These are phyloP conservation scores for Callinectes sapidus DNA, from an alignment of 2,888 invertebrate genomes.

Conservation along the genomic window DNA sequence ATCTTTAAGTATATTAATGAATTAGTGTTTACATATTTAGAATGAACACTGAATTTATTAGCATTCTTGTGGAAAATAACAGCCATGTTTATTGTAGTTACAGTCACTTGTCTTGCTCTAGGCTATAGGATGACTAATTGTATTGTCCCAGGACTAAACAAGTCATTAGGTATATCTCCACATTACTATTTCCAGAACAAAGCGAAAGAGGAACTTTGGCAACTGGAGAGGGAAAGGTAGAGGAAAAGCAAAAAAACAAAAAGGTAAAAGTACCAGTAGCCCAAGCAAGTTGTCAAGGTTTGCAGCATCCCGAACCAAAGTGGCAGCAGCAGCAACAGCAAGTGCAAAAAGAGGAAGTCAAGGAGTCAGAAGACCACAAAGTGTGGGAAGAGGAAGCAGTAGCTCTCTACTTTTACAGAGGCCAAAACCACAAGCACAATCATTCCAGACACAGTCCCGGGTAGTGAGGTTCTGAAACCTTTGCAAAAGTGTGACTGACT, in stretches of 20 bases:
- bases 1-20: not conserved
- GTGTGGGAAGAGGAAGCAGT: not conserved
- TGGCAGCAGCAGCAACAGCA: constrained; percentile 24
- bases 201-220: constrained; percentile 46
- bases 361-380: not conserved
- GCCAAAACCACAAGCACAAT: constrained; percentile 12
- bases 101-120: not conserved
- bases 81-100: not conserved
- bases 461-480: not conserved
- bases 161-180: not conserved
- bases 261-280: not conserved
- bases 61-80: not conserved
- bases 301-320: constrained; percentile 38
- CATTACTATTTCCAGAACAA: constrained; percentile 31
- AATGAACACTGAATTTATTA: not conserved
- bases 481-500: not conserved
- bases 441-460: constrained; percentile 46
- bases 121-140: not conserved
- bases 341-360: not conserved
- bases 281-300: constrained; percentile 30
- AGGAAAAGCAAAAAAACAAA: not conserved
- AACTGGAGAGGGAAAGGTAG: constrained; percentile 28
- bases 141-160: not conserved
- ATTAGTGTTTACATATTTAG: not conserved
- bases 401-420: not conserved